A percentile compares a stretch with the other conserved stretches of the same genome.
These are phyloP conservation scores for Pseudomyrmex concolor DNA, from an alignment of 1,140 invertebrate species.

Conservation along the genomic window DNA sequence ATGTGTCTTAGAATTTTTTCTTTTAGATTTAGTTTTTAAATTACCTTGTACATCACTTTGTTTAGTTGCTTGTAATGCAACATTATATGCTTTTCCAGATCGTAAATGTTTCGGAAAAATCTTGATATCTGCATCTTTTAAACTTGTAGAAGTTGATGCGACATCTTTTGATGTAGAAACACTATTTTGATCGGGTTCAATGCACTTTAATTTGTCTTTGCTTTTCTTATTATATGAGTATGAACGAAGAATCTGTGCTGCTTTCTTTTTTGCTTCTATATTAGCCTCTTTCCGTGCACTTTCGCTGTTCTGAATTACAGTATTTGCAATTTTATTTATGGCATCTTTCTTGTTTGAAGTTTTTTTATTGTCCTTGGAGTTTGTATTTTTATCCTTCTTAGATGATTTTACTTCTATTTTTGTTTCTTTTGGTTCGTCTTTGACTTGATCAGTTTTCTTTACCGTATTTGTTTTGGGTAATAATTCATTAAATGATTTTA, in stretches of 20 bases:
- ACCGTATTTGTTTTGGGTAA: constrained; percentile 86
- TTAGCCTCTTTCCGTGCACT: constrained; percentile 72
- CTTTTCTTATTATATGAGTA: constrained; percentile 26
- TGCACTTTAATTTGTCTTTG: constrained; percentile 27
- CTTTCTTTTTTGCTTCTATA: constrained; percentile 75
- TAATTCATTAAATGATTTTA: constrained; percentile 73
- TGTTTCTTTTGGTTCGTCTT: constrained; percentile 80
- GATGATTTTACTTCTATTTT: constrained; percentile 80
- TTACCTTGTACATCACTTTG: background rate
- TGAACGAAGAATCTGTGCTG: constrained; percentile 66
- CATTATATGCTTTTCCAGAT: constrained; percentile 20
- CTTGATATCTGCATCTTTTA: constrained; percentile 1
- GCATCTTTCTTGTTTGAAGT: background rate
- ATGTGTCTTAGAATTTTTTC: constrained; percentile 25
- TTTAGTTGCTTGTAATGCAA: background rate
- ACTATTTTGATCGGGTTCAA: background rate
- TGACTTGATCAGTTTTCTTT: constrained; percentile 86
- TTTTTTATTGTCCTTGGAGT: constrained; percentile 8
- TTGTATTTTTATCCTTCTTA: constrained; percentile 67
- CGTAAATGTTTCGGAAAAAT: constrained; percentile 54
- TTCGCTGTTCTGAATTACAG: constrained; percentile 72
- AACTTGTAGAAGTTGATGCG: background rate
- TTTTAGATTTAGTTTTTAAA: constrained; percentile 13
- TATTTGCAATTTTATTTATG: constrained; percentile 22
- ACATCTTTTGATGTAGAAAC: constrained; percentile 13